Conservation (phyloP, 2,113 vertebrate species). For the Columba janthina region DNA sequence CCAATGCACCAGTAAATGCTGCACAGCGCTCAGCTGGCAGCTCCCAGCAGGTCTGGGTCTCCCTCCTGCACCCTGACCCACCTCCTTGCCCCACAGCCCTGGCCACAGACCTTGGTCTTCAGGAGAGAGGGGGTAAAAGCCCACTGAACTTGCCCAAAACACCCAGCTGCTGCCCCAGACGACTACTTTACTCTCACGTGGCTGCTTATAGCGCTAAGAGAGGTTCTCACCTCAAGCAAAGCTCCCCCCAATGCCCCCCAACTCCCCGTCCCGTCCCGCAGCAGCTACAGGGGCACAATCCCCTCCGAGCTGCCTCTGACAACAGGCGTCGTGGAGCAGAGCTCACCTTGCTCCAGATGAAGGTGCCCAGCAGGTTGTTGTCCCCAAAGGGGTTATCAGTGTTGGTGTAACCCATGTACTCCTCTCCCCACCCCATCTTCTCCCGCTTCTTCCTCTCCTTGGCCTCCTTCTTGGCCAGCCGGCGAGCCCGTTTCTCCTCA, state of each 20-base stretch:
- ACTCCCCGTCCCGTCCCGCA: rapidly evolving
- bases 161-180: not conserved
- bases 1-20: not conserved
- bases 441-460: conserved; percentile 96
- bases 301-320: not conserved
- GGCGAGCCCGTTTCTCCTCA: conserved; percentile 92
- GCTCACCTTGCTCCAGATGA: conserved; percentile 96
- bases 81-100: rapidly evolving
- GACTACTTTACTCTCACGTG: rapidly evolving
- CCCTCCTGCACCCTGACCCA: not conserved
- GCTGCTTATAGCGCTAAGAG: not conserved
- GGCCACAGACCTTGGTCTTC: not conserved
- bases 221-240: not conserved
- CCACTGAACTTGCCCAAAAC: not conserved
- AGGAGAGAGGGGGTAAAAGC: not conserved
- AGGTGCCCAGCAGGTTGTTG: conserved; percentile 95
- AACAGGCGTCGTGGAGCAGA: rapidly evolving
- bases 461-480: conserved; percentile 93
- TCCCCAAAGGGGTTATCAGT: conserved; percentile 98
- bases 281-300: rapidly evolving
- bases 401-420: conserved; percentile 99
- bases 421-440: conserved; percentile 99
- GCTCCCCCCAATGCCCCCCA: rapidly evolving
- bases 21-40: not conserved
- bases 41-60: not conserved